Percentiles rank a stretch among this genome's conserved stretches.
Conservation (phyloP, 2,888 invertebrate species). For the Cyaniris semiargus region DNA sequence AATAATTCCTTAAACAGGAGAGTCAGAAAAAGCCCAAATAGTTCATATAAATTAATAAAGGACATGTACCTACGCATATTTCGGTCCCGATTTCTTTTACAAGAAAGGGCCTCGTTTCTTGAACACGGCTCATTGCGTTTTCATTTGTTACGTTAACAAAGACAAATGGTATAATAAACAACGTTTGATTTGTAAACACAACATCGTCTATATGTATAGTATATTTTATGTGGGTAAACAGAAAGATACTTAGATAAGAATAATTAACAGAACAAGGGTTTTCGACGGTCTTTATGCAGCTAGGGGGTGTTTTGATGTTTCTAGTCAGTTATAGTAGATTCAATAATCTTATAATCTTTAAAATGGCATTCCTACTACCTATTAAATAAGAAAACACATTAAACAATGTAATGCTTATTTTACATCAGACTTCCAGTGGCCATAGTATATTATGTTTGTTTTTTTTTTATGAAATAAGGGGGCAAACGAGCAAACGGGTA, state of each 20-base stretch:
- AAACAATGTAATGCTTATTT: too few relatives aligned
- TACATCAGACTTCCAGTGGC: too few relatives aligned
- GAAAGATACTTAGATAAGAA: background rate
- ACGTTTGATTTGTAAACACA: background rate
- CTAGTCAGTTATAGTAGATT: too few relatives aligned
- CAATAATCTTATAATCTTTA: too few relatives aligned
- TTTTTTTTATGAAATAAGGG: too few relatives aligned
- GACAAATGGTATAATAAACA: background rate
- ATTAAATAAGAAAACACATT: background rate
- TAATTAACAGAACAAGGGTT: background rate
- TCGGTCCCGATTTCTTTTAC: background rate
- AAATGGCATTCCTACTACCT: too few relatives aligned
- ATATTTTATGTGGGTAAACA: background rate
- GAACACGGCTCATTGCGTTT: conserved; percentile 3
- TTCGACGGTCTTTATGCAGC: too few relatives aligned
- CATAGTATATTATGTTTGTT: too few relatives aligned
- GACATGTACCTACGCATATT: background rate
- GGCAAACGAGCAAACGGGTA: too few relatives aligned
- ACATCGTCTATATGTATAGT: background rate
- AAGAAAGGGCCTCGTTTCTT: background rate
- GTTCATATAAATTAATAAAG: background rate
- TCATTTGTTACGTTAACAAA: conserved; percentile 16
- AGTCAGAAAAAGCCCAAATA: too few relatives aligned
- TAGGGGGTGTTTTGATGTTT: too few relatives aligned
- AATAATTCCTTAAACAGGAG: too few relatives aligned